Evolutionary conservation across 1,140 invertebrate genomes (phyloP).

Genomic region (Rhopalosiphum padi): DNA sequence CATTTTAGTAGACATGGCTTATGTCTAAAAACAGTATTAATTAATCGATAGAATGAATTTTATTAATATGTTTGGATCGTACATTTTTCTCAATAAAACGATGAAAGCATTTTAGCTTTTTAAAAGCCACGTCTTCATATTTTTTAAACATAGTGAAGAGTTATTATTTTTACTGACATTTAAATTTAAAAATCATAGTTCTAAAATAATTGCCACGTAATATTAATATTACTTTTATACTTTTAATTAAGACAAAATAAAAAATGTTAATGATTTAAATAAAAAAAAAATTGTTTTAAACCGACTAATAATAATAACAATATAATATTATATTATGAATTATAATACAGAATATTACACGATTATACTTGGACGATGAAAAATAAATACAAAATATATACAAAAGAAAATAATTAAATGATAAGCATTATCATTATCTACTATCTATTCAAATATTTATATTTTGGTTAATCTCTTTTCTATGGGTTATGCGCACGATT

Average conservation of each 20-base stretch:
- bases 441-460: not conserved
- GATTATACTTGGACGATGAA: not conserved
- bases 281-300: not conserved
- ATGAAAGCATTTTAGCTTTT: not conserved
- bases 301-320: not conserved
- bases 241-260: not conserved
- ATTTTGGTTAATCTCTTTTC: not conserved
- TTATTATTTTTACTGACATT: not conserved
- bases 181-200: not conserved
- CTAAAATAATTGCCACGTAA: conserved; percentile 6
- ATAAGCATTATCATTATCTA: not conserved
- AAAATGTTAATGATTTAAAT: not conserved
- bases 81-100: not conserved
- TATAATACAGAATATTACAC: not conserved
- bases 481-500: too few species aligned
- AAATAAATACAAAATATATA: not conserved
- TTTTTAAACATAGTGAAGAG: conserved; percentile 1
- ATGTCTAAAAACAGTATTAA: conserved; percentile 60
- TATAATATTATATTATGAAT: not conserved
- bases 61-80: not conserved
- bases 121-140: conserved; percentile 19
- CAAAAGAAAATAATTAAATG: not conserved
- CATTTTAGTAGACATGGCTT: conserved; percentile 63
- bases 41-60: not conserved
- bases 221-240: not conserved